Evolutionary conservation across 2,113 vertebrate genomes (phyloP).

Genomic region (Meles meles): DNA sequence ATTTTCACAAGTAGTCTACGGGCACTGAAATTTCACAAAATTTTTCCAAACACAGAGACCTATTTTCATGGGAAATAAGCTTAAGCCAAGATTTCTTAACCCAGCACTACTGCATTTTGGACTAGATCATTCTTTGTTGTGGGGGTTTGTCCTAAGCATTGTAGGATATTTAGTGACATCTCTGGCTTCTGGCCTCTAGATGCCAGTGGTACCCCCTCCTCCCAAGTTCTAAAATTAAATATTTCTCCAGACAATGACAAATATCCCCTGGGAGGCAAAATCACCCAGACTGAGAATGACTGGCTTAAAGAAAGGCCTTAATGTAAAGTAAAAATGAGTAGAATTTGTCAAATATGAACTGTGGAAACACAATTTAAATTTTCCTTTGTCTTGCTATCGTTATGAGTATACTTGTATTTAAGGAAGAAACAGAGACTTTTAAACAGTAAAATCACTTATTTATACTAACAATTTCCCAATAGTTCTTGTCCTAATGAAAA

Average conservation of each 20-base stretch:
- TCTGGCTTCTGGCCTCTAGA: background rate
- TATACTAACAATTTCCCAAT: background rate
- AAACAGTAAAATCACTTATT: conserved; percentile 14
- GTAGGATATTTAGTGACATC: background rate
- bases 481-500: background rate
- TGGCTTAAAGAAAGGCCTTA: background rate
- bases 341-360: background rate
- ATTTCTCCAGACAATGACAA: background rate
- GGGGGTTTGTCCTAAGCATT: background rate
- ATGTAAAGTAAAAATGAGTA: background rate
- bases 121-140: background rate
- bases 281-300: background rate
- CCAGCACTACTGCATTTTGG: background rate
- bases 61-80: background rate
- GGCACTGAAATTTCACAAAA: background rate
- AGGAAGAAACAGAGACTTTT: background rate
- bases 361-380: background rate
- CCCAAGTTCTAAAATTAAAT: background rate
- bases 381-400: background rate
- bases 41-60: background rate
- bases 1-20: background rate
- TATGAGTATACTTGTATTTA: background rate
- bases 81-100: background rate
- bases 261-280: background rate
- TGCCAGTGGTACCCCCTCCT: background rate